Conservation (phyloP, 2,113 vertebrate species). For the Cephalopterus ornatus region DNA sequence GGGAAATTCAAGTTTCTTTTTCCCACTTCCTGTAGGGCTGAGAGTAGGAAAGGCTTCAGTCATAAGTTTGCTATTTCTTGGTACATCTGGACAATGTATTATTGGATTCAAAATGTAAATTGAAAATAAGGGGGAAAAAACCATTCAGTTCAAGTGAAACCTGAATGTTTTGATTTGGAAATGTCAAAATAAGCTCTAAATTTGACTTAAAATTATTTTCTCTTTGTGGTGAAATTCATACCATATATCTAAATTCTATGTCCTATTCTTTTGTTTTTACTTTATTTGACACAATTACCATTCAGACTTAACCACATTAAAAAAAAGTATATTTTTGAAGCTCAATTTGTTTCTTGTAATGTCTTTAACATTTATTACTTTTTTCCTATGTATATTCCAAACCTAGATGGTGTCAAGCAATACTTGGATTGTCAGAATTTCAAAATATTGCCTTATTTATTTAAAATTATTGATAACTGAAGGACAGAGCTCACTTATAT, state of each 20-base stretch:
- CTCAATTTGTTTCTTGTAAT: background rate
- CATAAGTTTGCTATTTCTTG: background rate
- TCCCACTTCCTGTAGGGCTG: background rate
- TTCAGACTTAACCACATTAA: background rate
- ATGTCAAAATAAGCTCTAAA: background rate
- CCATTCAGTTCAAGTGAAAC: background rate
- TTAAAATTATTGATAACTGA: background rate
- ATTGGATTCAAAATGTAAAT: background rate
- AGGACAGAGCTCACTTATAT: background rate
- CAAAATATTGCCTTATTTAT: background rate
- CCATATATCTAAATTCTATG: background rate
- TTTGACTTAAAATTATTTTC: background rate
- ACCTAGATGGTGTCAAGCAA: background rate
- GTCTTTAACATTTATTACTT: background rate
- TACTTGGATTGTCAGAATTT: background rate
- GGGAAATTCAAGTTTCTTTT: background rate
- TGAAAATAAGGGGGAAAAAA: background rate
- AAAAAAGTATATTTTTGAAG: background rate
- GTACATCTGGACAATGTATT: background rate
- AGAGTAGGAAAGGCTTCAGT: background rate
- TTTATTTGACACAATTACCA: background rate
- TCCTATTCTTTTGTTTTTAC: background rate
- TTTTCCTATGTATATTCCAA: background rate
- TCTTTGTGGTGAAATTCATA: background rate
- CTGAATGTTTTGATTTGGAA: background rate